Base-by-base conservation (phyloP, 2,888 invertebrate species). In the Papilio demoleus region DNA sequence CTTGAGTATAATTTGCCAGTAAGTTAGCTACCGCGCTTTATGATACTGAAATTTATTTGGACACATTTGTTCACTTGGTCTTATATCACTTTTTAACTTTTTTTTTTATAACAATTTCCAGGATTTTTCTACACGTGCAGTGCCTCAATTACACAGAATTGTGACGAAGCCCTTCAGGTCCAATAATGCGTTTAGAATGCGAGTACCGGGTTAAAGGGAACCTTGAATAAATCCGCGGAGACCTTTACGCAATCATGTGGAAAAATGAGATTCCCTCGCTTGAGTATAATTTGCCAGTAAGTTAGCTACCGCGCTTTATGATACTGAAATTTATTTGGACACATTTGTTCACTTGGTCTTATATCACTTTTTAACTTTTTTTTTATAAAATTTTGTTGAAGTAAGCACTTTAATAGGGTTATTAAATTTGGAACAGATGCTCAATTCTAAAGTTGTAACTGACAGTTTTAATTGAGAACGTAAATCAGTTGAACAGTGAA, bases 181-280 rank as follows among this genome's bases (percentile, higher is more conserved):
- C 53, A 56, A 56, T 56, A 56, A 56, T n/a, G 31, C 53, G 31
- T 31, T 56, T 56, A 56, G 53, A 31, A 56, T 31, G 53, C 31
- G 31, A 56, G n/a, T 53, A 27, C 27, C 31, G 27, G n/a, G 53
- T 53, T n/a, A 31, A 9, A 9, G 17, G 31, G 27, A 6, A 5
- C 27, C 53, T 31, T 56, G 31, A 11, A 31, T 56, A 56, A 56
- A 56, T 56, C 17, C 27, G 31, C 27, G 53, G 31, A n/a, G 31
- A 31, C 53, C 53, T 31, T 56, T 56, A 31, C 17, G 27, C 53
- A 31, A 56, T 31, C 9, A 31, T 17, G 53, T 56, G 31, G 31
- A 56, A 56, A 27, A 56, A 56, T 24, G n/a, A n/a, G n/a, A 56
- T 56, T 56, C 27, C 53, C 17, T 56, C 31, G 31, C 17, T 17